A percentile compares a stretch with the other conserved stretches of the same genome.
Conservation (phyloP, 2,113 vertebrate genomes). For the Columbina picui region DNA sequence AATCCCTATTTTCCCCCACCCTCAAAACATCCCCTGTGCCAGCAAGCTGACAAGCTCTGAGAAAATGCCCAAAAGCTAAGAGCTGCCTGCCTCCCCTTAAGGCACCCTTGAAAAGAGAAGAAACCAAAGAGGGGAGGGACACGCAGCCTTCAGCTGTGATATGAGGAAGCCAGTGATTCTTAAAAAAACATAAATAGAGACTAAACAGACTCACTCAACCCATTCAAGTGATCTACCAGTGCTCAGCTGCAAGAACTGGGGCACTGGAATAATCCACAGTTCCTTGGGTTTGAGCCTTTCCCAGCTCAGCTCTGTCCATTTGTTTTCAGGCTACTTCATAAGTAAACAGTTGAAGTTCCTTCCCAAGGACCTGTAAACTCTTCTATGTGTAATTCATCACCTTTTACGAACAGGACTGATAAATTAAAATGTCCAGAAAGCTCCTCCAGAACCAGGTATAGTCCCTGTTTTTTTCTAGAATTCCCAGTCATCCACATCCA, state of each 20-base stretch:
- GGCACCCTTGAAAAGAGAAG: slow-evolving; percentile 40
- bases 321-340: background rate
- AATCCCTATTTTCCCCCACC: background rate
- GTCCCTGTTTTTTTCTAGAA: slow-evolving; percentile 78
- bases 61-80: background rate
- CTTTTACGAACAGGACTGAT: slow-evolving; percentile 29
- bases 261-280: background rate
- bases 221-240: background rate
- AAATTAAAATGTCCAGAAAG: slow-evolving; percentile 48
- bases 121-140: background rate
- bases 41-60: background rate
- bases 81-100: slow-evolving; percentile 25
- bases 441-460: background rate
- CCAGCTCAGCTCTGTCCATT: background rate
- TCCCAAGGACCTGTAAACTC: slow-evolving; percentile 57
- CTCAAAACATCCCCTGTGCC: background rate
- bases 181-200: background rate
- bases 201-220: background rate
- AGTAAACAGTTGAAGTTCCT: slow-evolving; percentile 22
- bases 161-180: background rate
- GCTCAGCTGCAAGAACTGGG: background rate
- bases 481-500: slow-evolving; percentile 97
- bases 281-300: background rate
- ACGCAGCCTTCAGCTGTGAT: background rate
- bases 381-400: background rate